Base-by-base conservation (phyloP, 2,797 vertebrate genomes). In the Geotrypetes seraphini region DNA sequence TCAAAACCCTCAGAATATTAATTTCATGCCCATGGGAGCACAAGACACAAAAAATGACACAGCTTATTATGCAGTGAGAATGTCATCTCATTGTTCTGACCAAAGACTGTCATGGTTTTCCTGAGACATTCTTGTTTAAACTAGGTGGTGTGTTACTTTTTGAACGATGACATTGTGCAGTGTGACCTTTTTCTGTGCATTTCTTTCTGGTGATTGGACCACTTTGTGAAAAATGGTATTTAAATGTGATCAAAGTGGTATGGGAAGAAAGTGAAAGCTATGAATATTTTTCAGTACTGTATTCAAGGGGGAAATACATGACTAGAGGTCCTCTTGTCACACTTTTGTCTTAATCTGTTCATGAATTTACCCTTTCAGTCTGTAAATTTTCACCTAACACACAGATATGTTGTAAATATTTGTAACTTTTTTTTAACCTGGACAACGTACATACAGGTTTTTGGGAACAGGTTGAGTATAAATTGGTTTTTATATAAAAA, bases 381-480 rank as follows among this genome's bases (percentile, higher is more conserved):
- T 71, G 35, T 65, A 63, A 71, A 68, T 62, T 35, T 73, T 83
- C 44, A 61, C 72, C 61, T 69, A 75, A 65, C 50, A 73, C 55
- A 71, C 66, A 50, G 75, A 79, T 71, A 72, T 72, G 66, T 54
- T 86, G 79, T 85, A 83, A 75, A 81, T 86, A 80, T 74, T 76
- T 83, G 49, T 74, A 73, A 63, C 58, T 56, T 79, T 50, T 59
- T 73, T 73, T 70, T 55, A 47, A 72, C 57, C 53, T 71, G 71
- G 64, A 61, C 71, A 73, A 78, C 75, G 71, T 51, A 60, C 60
- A 49, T n/a, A n/a, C n/a, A 29, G 57, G 59, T 57, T 82, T 77
- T 63, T 52, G 73, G 78, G 79, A 85, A 81, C 69, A 88, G 82
- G 71, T 70, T 40, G 44, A 63, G 50, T 70, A 53, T 67, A 71